These are phyloP conservation scores for Mola mola DNA, from an alignment of 2,113 vertebrate species.

Conservation along the genomic window DNA sequence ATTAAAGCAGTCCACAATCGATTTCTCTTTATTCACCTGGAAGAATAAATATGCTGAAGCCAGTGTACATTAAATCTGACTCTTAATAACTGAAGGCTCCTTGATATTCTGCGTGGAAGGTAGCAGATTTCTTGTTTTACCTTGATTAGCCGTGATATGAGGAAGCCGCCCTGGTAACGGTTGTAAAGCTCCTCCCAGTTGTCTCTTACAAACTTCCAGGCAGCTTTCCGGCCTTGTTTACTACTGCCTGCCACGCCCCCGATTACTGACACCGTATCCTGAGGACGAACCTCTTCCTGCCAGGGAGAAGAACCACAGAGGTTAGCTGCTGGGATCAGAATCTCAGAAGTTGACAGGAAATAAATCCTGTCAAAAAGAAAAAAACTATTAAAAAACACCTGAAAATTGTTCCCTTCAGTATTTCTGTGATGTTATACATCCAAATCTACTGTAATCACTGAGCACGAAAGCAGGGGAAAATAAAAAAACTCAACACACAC, in stretches of 20 bases:
- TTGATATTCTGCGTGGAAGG: too few relatives aligned
- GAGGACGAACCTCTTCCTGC: slow-evolving; percentile 97
- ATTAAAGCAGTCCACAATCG: neutral
- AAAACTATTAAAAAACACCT: too few relatives aligned
- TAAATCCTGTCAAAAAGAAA: too few relatives aligned
- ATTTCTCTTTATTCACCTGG: neutral
- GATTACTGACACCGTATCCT: slow-evolving; percentile 97
- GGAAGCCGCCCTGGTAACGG: slow-evolving; percentile 98
- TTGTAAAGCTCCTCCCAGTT: slow-evolving; percentile 99
- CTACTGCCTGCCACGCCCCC: slow-evolving; percentile 97
- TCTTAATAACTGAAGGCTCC: neutral
- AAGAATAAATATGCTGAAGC: neutral
- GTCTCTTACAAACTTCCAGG: slow-evolving; percentile 97
- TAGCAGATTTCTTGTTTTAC: too few relatives aligned
- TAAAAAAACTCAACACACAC: too few relatives aligned
- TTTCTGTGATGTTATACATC: too few relatives aligned
- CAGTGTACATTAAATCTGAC: neutral
- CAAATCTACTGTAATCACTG: too few relatives aligned
- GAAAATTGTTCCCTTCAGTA: too few relatives aligned
- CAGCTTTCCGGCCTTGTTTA: slow-evolving; percentile 94
- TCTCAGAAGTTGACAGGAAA: neutral
- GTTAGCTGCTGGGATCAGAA: neutral
- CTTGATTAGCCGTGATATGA: slow-evolving; percentile 98
- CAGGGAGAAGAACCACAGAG: neutral
- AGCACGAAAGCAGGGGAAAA: too few relatives aligned